These are phyloP conservation scores for Tricholaema leucomelas DNA, from an alignment of 2,113 vertebrate species.

Conservation along the genomic window DNA sequence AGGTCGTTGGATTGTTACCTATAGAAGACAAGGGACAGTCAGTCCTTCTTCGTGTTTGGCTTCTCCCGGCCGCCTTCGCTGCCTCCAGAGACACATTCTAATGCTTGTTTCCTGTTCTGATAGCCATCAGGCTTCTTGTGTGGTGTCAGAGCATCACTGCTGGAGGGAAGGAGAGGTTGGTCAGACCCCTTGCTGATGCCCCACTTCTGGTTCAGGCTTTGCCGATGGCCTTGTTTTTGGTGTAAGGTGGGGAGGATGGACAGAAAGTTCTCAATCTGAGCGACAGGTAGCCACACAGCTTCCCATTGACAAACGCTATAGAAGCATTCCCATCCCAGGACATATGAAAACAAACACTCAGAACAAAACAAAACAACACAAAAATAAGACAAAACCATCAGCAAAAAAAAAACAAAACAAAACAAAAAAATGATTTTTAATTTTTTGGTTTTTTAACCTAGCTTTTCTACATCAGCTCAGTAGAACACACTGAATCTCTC, in stretches of 20 bases:
- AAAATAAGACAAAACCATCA: too few relatives aligned
- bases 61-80: neutral
- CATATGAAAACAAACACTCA: neutral
- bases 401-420: neutral
- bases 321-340: neutral
- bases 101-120: fast-evolving
- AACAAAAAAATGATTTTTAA: too few relatives aligned
- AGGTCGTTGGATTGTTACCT: neutral
- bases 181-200: neutral
- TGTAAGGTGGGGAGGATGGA: neutral
- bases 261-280: fast-evolving
- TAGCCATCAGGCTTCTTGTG: fast-evolving
- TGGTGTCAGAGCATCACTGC: neutral
- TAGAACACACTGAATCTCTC: neutral
- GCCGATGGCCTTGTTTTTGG: neutral
- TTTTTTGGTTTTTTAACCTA: fast-evolving
- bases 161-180: neutral
- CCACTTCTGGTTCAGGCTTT: neutral
- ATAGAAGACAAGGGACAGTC: neutral
- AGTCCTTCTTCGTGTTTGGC: neutral
- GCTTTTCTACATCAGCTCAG: neutral
- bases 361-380: neutral
- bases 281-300: fast-evolving
- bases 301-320: neutral
- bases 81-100: neutral